These are phyloP conservation scores for Mastacembelus armatus DNA, from an alignment of 2,797 vertebrate genomes.

Conservation along the genomic window DNA sequence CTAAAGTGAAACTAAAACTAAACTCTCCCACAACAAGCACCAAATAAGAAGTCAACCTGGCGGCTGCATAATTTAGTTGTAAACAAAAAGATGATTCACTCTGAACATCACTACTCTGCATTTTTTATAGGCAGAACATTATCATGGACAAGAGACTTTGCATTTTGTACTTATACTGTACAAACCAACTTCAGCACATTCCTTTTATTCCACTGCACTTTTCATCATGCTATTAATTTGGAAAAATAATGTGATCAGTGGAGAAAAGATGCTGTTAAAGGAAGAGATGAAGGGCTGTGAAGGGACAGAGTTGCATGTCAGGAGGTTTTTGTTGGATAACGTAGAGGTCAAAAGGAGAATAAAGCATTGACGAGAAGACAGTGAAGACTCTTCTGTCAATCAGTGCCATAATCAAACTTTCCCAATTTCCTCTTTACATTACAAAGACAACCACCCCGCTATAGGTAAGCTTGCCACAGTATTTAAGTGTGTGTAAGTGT, in stretches of 20 bases:
- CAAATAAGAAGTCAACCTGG: background rate
- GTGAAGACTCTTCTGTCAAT: slow-evolving; percentile 56
- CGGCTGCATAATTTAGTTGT: background rate
- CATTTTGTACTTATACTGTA: slow-evolving; percentile 1
- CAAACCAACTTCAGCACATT: background rate
- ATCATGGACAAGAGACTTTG: background rate
- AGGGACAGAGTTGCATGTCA: slow-evolving; percentile 31
- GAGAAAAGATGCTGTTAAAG: slow-evolving; percentile 13
- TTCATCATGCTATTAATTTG: slow-evolving; percentile 32
- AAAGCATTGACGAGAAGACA: slow-evolving; percentile 61
- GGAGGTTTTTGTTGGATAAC: slow-evolving; percentile 51
- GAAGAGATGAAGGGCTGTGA: slow-evolving; percentile 27
- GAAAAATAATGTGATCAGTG: slow-evolving; percentile 11
- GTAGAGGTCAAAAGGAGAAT: slow-evolving; percentile 57
- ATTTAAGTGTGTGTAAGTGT: slow-evolving; percentile 48
- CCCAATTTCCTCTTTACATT: slow-evolving; percentile 69
- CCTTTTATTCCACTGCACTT: background rate
- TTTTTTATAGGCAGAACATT: slow-evolving; percentile 1
- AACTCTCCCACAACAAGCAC: no score
- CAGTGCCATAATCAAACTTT: slow-evolving; percentile 70
- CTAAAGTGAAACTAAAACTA: no score
- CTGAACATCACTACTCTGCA: background rate
- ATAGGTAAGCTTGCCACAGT: slow-evolving; percentile 61
- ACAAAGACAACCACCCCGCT: slow-evolving; percentile 52
- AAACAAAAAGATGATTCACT: background rate